Evolutionary conservation across 2,113 vertebrate genomes (phyloP).

Genomic region (Formicarius rufipectus): DNA sequence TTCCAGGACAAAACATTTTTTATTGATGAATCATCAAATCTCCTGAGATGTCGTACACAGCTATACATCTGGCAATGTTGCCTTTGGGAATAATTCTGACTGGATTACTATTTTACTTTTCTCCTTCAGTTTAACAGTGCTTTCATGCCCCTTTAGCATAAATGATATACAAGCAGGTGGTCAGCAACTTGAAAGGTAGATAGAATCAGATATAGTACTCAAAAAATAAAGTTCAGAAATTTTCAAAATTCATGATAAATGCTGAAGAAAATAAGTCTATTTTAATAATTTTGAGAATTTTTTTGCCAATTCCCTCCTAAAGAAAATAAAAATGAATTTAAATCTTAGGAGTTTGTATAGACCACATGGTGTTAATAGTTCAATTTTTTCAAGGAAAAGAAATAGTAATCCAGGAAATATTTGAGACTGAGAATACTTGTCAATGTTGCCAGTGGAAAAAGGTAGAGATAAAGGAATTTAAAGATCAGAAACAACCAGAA

Average conservation of each 20-base stretch:
- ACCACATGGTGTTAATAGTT: not conserved
- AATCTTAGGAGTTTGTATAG: not conserved
- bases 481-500: not conserved
- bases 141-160: not conserved
- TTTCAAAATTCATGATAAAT: not conserved
- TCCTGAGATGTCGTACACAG: not conserved
- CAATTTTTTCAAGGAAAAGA: not conserved
- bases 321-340: not conserved
- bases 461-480: not conserved
- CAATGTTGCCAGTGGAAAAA: not conserved
- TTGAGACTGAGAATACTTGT: not conserved
- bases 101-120: not conserved
- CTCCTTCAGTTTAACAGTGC: not conserved
- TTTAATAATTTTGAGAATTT: not conserved
- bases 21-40: not conserved
- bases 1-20: not conserved
- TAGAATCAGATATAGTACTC: not conserved
- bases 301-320: not conserved
- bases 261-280: not conserved
- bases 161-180: not conserved
- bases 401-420: not conserved
- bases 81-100: not conserved
- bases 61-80: not conserved
- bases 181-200: not conserved
- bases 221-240: not conserved